Evolutionary conservation across 2,888 invertebrate species (phyloP).

Genomic region (Hermaeophaga mercurialis): DNA sequence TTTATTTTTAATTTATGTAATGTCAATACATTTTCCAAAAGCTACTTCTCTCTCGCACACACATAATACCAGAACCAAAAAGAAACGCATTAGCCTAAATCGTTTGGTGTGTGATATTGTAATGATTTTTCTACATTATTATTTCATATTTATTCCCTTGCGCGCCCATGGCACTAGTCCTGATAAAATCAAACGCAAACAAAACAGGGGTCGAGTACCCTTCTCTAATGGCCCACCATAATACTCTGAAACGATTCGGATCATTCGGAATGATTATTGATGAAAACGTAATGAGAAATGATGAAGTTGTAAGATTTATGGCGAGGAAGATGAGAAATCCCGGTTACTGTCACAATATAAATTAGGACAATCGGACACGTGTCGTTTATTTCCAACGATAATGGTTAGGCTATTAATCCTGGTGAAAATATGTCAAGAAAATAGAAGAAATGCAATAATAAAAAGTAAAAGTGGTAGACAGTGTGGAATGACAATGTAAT

Average conservation of each 20-base stretch:
- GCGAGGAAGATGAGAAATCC: slow-evolving; percentile 32
- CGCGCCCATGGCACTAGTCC: slow-evolving; percentile 13
- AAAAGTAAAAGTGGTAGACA: too few species aligned
- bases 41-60: too few species aligned
- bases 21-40: too few species aligned
- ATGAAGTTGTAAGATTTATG: slow-evolving; percentile 41
- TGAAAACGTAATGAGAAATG: slow-evolving; percentile 43
- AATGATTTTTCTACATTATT: too few species aligned
- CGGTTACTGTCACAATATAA: slow-evolving; percentile 33
- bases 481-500: too few species aligned
- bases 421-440: neutral
- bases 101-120: too few species aligned
- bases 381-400: slow-evolving; percentile 25
- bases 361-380: slow-evolving; percentile 33
- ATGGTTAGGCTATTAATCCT: neutral
- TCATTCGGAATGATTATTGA: slow-evolving; percentile 45
- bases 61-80: too few species aligned
- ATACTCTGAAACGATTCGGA: slow-evolving; percentile 30
- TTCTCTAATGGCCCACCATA: slow-evolving; percentile 28
- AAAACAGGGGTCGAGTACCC: slow-evolving; percentile 29
- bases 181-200: slow-evolving; percentile 35
- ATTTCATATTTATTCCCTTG: neutral
- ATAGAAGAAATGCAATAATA: neutral
- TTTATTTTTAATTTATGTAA: too few species aligned
- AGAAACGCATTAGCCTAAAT: too few species aligned